Evolutionary conservation across 2,113 vertebrate species (phyloP).

Genomic region (Hemibagrus wyckioides): DNA sequence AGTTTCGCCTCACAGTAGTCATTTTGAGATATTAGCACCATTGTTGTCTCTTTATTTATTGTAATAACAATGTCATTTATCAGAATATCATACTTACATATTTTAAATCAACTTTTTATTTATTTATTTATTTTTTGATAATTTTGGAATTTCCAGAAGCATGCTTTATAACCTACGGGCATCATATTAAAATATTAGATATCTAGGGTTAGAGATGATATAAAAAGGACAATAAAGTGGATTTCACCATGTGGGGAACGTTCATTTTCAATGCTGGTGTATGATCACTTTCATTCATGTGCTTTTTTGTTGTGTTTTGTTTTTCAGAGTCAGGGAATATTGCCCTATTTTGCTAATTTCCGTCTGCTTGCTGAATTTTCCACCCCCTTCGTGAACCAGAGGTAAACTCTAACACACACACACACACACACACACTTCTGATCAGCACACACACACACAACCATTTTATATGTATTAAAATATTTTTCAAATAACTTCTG

Average conservation of each 20-base stretch:
- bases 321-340: slow-evolving; percentile 56
- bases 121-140: too few relatives aligned
- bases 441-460: not conserved
- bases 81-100: too few relatives aligned
- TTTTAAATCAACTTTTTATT: not conserved
- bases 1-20: not conserved
- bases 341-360: slow-evolving; percentile 68
- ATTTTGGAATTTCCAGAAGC: not conserved
- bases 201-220: not conserved
- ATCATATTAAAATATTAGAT: not conserved
- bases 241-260: too few relatives aligned
- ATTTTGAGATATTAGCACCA: not conserved
- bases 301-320: not conserved
- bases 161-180: not conserved
- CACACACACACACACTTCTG: not conserved
- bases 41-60: not conserved
- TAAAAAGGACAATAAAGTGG: not conserved
- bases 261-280: not conserved
- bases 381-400: slow-evolving; percentile 69
- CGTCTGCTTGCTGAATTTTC: slow-evolving; percentile 68
- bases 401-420: slow-evolving; percentile 42
- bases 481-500: not conserved
- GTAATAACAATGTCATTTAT: not conserved
- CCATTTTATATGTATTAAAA: too few relatives aligned
- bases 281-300: not conserved